Percentiles rank a stretch among this genome's conserved stretches.
These are phyloP conservation scores for Cryptomyrus ogoouensis DNA, from an alignment of 2,113 vertebrate genomes.

Conservation along the genomic window DNA sequence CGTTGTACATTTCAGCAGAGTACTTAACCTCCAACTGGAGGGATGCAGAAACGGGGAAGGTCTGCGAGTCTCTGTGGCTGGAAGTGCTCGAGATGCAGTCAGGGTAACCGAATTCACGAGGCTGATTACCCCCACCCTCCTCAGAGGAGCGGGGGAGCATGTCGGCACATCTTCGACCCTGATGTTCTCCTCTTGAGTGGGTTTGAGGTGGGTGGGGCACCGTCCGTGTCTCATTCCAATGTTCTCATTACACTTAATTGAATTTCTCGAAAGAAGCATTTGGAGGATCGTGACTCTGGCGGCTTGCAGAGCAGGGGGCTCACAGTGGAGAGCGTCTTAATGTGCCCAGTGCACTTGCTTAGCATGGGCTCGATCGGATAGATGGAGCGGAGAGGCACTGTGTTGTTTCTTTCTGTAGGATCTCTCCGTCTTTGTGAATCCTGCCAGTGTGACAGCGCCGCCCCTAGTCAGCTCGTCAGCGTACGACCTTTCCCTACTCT, in stretches of 20 bases:
- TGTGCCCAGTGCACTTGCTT: background rate
- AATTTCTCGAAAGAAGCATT: slow-evolving; percentile 12
- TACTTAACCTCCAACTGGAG: background rate
- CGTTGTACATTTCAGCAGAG: background rate
- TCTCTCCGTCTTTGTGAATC: background rate
- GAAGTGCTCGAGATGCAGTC: background rate
- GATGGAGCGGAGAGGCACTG: background rate
- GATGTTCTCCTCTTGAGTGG: background rate
- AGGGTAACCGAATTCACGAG: background rate
- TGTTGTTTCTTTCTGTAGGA: background rate
- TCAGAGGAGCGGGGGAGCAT: background rate
- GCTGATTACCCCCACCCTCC: background rate
- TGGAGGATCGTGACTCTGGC: background rate
- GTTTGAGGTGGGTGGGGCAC: background rate
- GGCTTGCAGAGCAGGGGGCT: background rate
- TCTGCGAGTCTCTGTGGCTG: background rate
- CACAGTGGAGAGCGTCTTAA: background rate
- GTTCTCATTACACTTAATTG: slow-evolving; percentile 30
- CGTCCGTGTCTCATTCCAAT: slow-evolving; percentile 14
- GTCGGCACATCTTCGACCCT: slow-evolving; percentile 17
- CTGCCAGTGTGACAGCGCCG: background rate
- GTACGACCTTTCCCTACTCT: background rate
- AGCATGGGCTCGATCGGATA: background rate
- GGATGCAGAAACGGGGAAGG: background rate
- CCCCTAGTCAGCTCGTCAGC: background rate